Evolutionary conservation across 92 coral and sea anemone genomes (phyloP).

Genomic region (Bergia puertoricense): DNA sequence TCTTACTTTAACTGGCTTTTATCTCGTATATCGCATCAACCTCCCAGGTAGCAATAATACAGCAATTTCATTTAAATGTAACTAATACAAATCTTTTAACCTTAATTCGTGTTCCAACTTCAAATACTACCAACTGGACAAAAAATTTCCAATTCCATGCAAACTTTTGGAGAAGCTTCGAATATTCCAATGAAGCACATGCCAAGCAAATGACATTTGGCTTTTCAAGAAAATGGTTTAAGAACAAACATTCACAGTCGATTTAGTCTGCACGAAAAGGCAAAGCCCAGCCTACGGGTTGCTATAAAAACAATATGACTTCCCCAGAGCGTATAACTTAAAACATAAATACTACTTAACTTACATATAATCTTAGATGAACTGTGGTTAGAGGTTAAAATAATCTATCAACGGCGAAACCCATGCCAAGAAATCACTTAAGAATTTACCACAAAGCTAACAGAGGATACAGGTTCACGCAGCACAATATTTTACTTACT

Average conservation of each 20-base stretch:
- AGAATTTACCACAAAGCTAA: constrained; percentile 22
- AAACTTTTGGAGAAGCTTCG: neutral
- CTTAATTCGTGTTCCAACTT: neutral
- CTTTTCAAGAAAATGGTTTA: neutral
- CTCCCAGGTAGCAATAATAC: constrained; percentile 32
- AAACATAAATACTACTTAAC: constrained; percentile 23
- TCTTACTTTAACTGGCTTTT: constrained; percentile 22
- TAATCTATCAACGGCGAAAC: constrained; percentile 28
- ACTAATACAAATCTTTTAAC: constrained; percentile 1
- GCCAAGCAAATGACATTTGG: constrained; percentile 19
- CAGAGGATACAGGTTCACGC: neutral
- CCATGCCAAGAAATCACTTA: constrained; percentile 35
- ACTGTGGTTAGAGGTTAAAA: constrained; percentile 43
- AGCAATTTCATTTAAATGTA: constrained; percentile 23
- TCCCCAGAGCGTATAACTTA: constrained; percentile 15
- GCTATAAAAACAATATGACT: constrained; percentile 32
- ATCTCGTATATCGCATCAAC: constrained; percentile 26
- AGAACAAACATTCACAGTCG: constrained; percentile 4
- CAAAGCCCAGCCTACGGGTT: constrained; percentile 5
- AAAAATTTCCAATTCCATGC: neutral
- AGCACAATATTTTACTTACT: neutral
- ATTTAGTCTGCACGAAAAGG: constrained; percentile 13
- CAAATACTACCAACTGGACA: neutral
- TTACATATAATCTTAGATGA: constrained; percentile 23
- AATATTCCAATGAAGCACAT: neutral